Evolutionary conservation across 1,140 invertebrate species (phyloP), one percentile per base, ranked within the genome.

Genomic region (Rhizoglyphus robini): DNA sequence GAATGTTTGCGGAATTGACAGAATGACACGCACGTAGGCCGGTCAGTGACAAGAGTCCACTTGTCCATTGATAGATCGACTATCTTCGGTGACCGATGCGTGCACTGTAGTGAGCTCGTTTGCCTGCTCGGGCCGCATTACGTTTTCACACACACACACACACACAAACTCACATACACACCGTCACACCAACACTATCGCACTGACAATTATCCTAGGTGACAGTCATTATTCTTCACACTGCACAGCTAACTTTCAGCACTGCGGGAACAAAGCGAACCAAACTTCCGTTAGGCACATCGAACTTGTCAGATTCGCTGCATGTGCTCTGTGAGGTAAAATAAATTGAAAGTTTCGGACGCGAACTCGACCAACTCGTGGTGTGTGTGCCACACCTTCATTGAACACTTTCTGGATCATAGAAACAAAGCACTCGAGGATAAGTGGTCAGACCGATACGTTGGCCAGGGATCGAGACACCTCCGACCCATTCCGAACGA

Each of bases 281-380:
- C 8, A 54, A 54, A 54, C 51, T 54, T 54, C 51, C 51, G 51
- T 54, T 54, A 54, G 51, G 20, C 8, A 20, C 51, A 54, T 5
- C 51, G 51, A 54, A 54, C 51, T 8, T 54, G 51, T 54, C 51
- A 54, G 51, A 54, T 54, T 54, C 51, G 51, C 51, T 8, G 51
- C 51, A 20, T 54, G 51, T 54, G 51, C 8, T 32, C 20, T 20
- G 51, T 23, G 51, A 8, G 51, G 20, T 5, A 23, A 8, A 54
- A 8, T 54, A 20, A 54, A 54, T 54, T 20, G 20, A 54, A 54
- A 8, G 51, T 11, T 8, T 8, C 8, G 51, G 23, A 54, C 51
- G 20, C 23, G 51, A 25, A 41, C 8, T 41, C 18, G 36, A 54
- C 15, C 51, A 20, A 25, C 23, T 25, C 51, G 51, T 8, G 51